Base-by-base conservation (phyloP, 2,888 invertebrate species). In the Drosophila greeni region DNA sequence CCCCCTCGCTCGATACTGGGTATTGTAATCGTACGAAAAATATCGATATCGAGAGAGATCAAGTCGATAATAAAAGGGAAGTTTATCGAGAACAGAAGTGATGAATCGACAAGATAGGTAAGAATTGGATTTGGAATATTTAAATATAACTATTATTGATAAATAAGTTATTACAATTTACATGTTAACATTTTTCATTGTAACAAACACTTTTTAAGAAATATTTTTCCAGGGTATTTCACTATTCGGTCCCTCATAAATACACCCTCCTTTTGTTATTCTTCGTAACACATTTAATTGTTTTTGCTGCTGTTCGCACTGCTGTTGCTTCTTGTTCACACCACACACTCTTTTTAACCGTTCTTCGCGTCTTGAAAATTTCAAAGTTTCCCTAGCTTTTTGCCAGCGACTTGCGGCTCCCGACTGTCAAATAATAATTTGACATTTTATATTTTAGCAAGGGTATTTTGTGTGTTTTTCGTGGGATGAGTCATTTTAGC, bases 231-330 rank as follows among this genome's bases (percentile, higher is more conserved):
- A 45, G 29, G 29, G 45, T 45, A 45, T 18, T 26, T 16, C 3
- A 6, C 0, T 6, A 26, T 26, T 26, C 16, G 4, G 0, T 16
- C 2, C 11, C 7, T 6, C 16, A 12, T 4, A 18, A 26, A 16
- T 16, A 3, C 16, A n/a, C 2, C 12, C 11, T 12, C 12, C 16
- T 7, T 4, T 47, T 23, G 36, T 58, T 72, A 43, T 54, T 73
- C 24, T 39, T 51, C 70, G 73, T 78, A 72, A 75, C 78, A 72
- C 59, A 66, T 66, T 72, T 74, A 62, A 45, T 53, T 43, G 24
- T 58, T 66, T 18, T 40, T 39, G 14, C 31, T 60, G 18, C 33
- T 45, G 23, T 68, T 51, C 51, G 52, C 47, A 42, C 33, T 31
- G 53, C 23, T 40, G 29, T 20, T 23, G 42, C 53, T 42, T 18